Conservation (phyloP, 2,113 vertebrate species). For the Scalopus aquaticus region DNA sequence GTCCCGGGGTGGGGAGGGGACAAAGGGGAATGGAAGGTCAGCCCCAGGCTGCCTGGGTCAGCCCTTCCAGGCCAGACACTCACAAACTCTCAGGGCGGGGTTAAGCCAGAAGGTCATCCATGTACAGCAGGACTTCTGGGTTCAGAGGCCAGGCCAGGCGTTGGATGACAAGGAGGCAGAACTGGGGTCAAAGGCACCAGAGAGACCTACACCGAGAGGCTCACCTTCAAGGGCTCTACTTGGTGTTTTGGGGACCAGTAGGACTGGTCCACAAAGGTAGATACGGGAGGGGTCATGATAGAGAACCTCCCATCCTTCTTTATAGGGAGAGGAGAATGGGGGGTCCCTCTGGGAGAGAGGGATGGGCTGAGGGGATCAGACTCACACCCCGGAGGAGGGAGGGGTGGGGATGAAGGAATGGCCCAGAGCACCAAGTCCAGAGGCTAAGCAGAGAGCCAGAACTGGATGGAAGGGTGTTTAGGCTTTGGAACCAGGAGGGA, state of each 20-base stretch:
- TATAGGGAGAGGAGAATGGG: neutral
- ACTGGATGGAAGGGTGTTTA: neutral
- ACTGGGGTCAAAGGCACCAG: fast-evolving
- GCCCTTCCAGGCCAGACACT: neutral
- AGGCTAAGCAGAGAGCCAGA: neutral
- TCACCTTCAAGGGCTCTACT: neutral
- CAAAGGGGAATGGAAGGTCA: neutral
- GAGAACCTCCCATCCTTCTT: neutral
- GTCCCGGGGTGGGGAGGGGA: neutral
- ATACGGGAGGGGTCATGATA: neutral
- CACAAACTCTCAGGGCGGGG: neutral
- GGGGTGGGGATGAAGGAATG: neutral
- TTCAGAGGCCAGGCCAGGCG: neutral
- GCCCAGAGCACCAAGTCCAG: neutral
- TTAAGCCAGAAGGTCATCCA: neutral
- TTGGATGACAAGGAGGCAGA: neutral
- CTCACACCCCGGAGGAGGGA: neutral
- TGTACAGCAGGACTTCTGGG: neutral
- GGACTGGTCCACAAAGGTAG: neutral
- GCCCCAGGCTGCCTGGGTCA: neutral
- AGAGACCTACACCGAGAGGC: no score
- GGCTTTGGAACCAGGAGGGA: neutral
- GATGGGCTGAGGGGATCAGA: neutral
- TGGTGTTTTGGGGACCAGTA: neutral
- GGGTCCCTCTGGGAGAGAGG: neutral